phyloP scores from a whole-genome alignment of 2,888 invertebrate species.

The Limnephilus marmoratus region DNA sequence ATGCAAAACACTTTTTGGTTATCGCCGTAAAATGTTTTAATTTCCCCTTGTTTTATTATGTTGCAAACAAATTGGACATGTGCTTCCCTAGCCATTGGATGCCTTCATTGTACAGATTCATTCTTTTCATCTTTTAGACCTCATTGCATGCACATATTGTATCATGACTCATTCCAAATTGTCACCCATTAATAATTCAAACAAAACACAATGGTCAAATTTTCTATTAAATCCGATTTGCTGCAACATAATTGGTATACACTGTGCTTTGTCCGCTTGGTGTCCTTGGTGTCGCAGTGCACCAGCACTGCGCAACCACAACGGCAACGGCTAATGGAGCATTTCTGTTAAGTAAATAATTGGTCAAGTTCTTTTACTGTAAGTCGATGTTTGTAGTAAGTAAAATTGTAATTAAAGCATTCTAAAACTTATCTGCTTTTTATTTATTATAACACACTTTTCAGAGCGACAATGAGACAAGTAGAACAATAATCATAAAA shows the following conservation, averaged over 20 bases:
- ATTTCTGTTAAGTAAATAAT: conserved; percentile 63
- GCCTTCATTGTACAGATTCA: conserved; percentile 47
- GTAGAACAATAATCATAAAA: background rate
- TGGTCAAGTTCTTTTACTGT: conserved; percentile 63
- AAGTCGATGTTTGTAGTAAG: conserved; percentile 67
- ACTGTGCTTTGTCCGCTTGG: conserved; percentile 39
- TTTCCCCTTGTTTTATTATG: conserved; percentile 46
- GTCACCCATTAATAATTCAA: conserved; percentile 19
- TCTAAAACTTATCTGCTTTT: conserved; percentile 61
- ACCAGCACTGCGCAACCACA: background rate
- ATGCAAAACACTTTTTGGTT: conserved; percentile 42
- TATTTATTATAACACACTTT: conserved; percentile 42
- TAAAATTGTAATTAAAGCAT: conserved; percentile 66
- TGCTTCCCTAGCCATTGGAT: conserved; percentile 61
- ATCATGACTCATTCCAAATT: conserved; percentile 35
- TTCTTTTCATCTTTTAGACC: conserved; percentile 19
- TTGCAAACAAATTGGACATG: conserved; percentile 61
- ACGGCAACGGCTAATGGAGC: conserved; percentile 48
- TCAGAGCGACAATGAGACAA: background rate
- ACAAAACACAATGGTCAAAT: conserved; percentile 30
- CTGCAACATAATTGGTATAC: conserved; percentile 53
- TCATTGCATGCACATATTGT: conserved; percentile 38
- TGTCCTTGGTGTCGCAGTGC: conserved; percentile 5
- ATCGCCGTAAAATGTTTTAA: conserved; percentile 45
- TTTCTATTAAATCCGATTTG: conserved; percentile 50